Base-by-base conservation (phyloP, 1,140 invertebrate genomes). In the Zaprionus vittiger region DNA sequence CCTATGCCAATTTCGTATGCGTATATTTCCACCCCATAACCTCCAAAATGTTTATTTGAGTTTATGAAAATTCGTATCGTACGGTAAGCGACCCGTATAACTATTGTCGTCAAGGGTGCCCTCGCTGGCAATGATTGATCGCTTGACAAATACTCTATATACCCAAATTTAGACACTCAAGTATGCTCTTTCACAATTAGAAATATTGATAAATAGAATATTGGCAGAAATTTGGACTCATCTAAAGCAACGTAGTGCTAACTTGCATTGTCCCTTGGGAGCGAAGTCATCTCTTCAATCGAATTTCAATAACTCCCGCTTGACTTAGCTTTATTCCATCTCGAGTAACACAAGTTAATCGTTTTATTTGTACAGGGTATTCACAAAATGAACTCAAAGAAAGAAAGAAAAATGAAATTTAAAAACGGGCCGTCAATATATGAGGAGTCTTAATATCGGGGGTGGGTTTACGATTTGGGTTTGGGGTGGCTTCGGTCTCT, bases 41-140 rank as follows among this genome's bases (percentile, higher is more conserved):
- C 41, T 17, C 41, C 41, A 47, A 47, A 17, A 17, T 47, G n/a
- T 47, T 14, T 38, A 38, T 38, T 38, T 38, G 37, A 38, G 37
- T 38, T 57, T 55, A 62, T 80, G 65, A 56, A 70, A 73, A 83
- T 81, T 83, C 77, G 80, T 89, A 87, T 87, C 77, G 83, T 73
- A 34, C 80, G 63, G 60, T 73, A 85, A 85, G 83, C 83, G 83
- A 87, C 83, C 83, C 83, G 89, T 89, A 87, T 87, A 87, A 89
- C 81, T 87, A 81, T 64, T 72, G 67, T 81, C 31, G 52, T 64
- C 70, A 24, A 41, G 57, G 74, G 41, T 47, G 6, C 4, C 2
- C 15, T 2, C n/a, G 15, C n/a, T 44, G 7, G 0, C n/a, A 9
- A 47, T 47, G 41, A 47, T 47, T 47, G 41, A 47, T 17, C n/a